phyloP scores from a whole-genome alignment of 1,140 invertebrate species.

The Matsumurasca onukii region DNA sequence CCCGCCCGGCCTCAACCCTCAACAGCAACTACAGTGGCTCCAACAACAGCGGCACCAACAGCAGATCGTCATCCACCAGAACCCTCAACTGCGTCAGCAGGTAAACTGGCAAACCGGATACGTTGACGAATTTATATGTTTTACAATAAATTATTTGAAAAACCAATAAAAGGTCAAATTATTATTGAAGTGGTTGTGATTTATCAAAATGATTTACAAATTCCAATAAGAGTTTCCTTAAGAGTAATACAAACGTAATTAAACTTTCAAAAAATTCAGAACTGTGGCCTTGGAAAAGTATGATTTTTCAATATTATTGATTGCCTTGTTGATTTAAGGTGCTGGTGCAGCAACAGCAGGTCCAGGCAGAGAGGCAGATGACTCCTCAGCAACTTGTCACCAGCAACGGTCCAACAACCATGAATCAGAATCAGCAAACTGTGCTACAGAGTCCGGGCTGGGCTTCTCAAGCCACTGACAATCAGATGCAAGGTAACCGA shows the following conservation, averaged over 20 bases:
- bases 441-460: background rate
- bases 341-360: slow-evolving; percentile 32
- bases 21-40: slow-evolving; percentile 67
- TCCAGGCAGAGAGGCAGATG: slow-evolving; percentile 55
- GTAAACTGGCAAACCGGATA: too few species aligned
- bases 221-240: too few species aligned
- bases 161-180: too few species aligned
- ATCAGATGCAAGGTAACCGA: slow-evolving; percentile 24
- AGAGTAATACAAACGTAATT: too few species aligned
- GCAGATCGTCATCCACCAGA: slow-evolving; percentile 41
- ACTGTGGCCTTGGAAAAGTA: too few species aligned
- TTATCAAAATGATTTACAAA: background rate
- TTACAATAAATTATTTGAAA: too few species aligned
- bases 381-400: slow-evolving; percentile 48
- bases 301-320: too few species aligned
- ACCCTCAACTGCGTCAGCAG: slow-evolving; percentile 44
- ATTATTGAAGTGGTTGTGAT: too few species aligned
- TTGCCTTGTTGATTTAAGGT: slow-evolving; percentile 32
- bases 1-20: slow-evolving; percentile 59
- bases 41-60: slow-evolving; percentile 57
- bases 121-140: too few species aligned
- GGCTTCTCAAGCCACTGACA: background rate
- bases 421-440: slow-evolving; percentile 25
- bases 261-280: too few species aligned
- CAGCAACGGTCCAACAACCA: slow-evolving; percentile 45